Conservation (phyloP, 2,797 vertebrate genomes). For the Lycodopsis pacificus region DNA sequence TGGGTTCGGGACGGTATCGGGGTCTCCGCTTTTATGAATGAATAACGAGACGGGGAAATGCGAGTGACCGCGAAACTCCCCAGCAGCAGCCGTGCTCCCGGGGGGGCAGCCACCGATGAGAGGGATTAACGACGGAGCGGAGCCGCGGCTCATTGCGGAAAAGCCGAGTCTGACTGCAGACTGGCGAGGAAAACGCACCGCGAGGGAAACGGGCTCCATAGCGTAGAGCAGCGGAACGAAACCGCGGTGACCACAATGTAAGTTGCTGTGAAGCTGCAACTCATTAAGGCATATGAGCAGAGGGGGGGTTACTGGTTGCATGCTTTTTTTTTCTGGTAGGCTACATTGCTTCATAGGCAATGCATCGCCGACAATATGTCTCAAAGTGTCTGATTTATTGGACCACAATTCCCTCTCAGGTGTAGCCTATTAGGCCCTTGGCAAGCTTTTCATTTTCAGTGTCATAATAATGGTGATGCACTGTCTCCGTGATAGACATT, state of each 20-base stretch:
- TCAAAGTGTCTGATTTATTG: conserved; percentile 25
- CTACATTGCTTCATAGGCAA: not conserved
- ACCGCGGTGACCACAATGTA: conserved; percentile 81
- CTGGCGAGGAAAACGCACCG: conserved; percentile 78
- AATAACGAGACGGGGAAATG: conserved; percentile 66
- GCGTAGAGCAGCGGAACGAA: conserved; percentile 65
- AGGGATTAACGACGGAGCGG: conserved; percentile 76
- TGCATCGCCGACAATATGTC: conserved; percentile 8
- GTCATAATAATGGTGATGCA: conserved; percentile 64
- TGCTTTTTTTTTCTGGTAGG: conserved; percentile 14
- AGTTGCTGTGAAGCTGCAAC: conserved; percentile 73
- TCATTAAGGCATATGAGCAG: conserved; percentile 35
- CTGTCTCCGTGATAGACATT: conserved; percentile 71
- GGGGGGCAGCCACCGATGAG: conserved; percentile 73
- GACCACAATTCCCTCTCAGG: conserved; percentile 21
- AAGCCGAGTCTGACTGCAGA: conserved; percentile 78
- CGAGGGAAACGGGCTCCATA: conserved; percentile 74
- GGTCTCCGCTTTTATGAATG: conserved; percentile 77
- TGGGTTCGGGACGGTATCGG: conserved; percentile 66
- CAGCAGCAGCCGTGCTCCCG: conserved; percentile 69
- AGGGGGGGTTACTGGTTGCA: conserved; percentile 1
- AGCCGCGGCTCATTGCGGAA: conserved; percentile 86
- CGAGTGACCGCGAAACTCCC: conserved; percentile 67
- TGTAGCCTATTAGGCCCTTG: conserved; percentile 31
- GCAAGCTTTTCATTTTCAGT: conserved; percentile 58